Evolutionary conservation across 2,888 invertebrate species (phyloP).

Genomic region (Chalcis sispes): DNA sequence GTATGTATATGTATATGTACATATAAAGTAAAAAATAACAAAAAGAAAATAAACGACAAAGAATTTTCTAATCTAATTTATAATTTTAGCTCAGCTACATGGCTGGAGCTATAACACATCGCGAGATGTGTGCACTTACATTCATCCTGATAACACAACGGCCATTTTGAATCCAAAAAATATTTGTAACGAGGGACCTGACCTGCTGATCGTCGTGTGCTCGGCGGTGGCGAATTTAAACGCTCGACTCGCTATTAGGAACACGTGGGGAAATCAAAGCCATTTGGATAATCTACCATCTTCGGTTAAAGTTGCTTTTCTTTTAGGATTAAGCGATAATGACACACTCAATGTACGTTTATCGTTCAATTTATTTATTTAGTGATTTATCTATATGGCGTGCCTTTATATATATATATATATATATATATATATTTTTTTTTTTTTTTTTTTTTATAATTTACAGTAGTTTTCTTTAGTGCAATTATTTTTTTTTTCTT

Average conservation of each 20-base stretch:
- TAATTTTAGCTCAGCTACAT: conserved; percentile 73
- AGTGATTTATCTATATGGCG: too few relatives aligned
- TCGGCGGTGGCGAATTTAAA: conserved; percentile 84
- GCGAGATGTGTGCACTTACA: conserved; percentile 84
- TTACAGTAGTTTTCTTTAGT: too few relatives aligned
- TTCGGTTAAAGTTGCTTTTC: conserved; percentile 77
- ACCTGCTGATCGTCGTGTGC: conserved; percentile 85
- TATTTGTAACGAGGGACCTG: conserved; percentile 77
- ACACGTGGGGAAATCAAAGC: conserved; percentile 83
- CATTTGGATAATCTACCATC: conserved; percentile 74
- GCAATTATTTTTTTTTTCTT: too few relatives aligned
- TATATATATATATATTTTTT: conserved; percentile 1
- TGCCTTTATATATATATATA: conserved; percentile 14
- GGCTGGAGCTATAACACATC: conserved; percentile 88
- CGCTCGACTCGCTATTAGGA: conserved; percentile 82
- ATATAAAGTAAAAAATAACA: too few relatives aligned
- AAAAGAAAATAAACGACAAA: too few relatives aligned
- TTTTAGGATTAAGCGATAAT: conserved; percentile 81
- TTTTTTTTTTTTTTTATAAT: too few relatives aligned
- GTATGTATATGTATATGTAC: too few relatives aligned
- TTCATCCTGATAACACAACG: conserved; percentile 84
- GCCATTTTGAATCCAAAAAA: conserved; percentile 81
- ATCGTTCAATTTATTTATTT: too few relatives aligned
- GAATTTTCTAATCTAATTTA: conserved; percentile 52
- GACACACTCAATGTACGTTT: conserved; percentile 78